Conservation (phyloP, 2,888 invertebrate genomes). For the Pemphredon lugubris region DNA sequence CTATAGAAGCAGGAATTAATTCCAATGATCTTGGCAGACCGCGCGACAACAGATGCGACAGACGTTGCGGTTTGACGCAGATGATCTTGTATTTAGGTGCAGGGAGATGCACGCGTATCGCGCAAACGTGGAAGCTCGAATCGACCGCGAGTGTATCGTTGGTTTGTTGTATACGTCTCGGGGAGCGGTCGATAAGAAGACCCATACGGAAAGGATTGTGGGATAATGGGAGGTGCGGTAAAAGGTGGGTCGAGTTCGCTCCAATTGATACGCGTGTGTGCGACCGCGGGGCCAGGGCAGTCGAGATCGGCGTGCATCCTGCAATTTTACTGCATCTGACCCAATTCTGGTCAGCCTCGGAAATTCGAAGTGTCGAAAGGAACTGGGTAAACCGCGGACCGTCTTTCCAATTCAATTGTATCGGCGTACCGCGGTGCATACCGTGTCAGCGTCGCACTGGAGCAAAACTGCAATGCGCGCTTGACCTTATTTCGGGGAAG, state of each 20-base stretch:
- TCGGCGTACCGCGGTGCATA: constrained; percentile 2
- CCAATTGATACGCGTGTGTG: constrained; percentile 46
- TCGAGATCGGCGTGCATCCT: constrained; percentile 31
- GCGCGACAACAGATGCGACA: constrained; percentile 56
- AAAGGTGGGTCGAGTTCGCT: constrained; percentile 12
- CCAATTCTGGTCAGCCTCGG: constrained; percentile 50
- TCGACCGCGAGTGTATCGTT: constrained; percentile 7
- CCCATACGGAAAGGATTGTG: constrained; percentile 1
- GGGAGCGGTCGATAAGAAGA: constrained; percentile 30
- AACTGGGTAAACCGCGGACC: constrained; percentile 40
- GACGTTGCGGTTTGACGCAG: constrained; percentile 46
- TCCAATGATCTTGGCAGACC: too few relatives aligned
- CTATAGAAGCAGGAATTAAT: too few relatives aligned
- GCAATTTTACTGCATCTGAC: constrained; percentile 60
- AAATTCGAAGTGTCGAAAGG: constrained; percentile 36
- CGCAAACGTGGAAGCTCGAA: background rate
- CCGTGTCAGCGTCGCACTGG: background rate
- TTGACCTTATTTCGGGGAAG: constrained; percentile 2
- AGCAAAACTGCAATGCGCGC: too few relatives aligned
- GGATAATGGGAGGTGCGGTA: constrained; percentile 14
- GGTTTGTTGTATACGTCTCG: background rate
- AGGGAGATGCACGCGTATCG: constrained; percentile 5
- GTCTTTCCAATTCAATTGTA: too few relatives aligned
- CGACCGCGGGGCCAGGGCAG: constrained; percentile 62
- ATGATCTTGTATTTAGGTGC: constrained; percentile 20